A percentile compares a stretch with the other conserved stretches of the same genome.
phyloP scores from a whole-genome alignment of 2,888 invertebrate species.

The Axea sp. region DNA sequence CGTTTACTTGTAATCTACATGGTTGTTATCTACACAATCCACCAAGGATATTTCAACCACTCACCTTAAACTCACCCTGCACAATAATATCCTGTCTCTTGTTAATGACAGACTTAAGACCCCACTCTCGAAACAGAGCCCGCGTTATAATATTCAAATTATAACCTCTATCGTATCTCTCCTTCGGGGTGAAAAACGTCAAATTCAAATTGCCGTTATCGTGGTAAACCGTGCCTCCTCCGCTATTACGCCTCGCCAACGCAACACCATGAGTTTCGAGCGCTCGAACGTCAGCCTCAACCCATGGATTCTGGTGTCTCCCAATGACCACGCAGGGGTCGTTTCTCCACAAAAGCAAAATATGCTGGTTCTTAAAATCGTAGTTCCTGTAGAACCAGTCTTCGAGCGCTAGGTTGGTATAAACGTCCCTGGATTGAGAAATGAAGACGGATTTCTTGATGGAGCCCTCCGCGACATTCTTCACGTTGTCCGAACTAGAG shows the following conservation, averaged over 20 bases:
- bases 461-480: conserved; percentile 77
- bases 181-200: conserved; percentile 92
- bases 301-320: conserved; percentile 97
- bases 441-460: conserved; percentile 93
- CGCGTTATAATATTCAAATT: conserved; percentile 93
- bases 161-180: conserved; percentile 90
- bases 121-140: conserved; percentile 90
- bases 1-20: too few relatives aligned
- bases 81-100: conserved; percentile 92
- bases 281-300: conserved; percentile 90
- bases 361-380: conserved; percentile 89
- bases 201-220: conserved; percentile 96
- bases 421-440: conserved; percentile 94
- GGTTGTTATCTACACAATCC: too few relatives aligned
- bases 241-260: conserved; percentile 94
- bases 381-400: conserved; percentile 96
- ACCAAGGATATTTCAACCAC: too few relatives aligned
- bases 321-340: conserved; percentile 97
- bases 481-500: conserved; percentile 26
- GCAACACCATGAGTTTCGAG: conserved; percentile 85
- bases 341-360: conserved; percentile 95
- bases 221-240: conserved; percentile 98
- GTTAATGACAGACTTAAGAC: conserved; percentile 87
- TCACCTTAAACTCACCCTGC: conserved; percentile 87
- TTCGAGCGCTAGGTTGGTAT: conserved; percentile 95